Conservation (phyloP, 2,113 vertebrate species). For the Salvelinus namaycush region DNA sequence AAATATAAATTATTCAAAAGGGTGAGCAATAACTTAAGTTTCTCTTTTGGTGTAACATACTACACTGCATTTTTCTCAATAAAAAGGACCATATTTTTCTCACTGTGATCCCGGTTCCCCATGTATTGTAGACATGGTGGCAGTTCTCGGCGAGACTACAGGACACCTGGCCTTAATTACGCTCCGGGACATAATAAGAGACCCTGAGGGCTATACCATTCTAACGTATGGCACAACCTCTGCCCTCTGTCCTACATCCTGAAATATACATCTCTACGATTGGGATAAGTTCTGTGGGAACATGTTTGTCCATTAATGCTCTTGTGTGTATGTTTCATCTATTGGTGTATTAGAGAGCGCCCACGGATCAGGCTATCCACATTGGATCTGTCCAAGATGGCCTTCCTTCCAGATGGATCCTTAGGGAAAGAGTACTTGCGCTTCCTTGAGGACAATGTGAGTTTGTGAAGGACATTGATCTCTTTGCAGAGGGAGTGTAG, state of each 20-base stretch:
- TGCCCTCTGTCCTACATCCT: not conserved
- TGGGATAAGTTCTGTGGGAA: not conserved
- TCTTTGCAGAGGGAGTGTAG: not conserved
- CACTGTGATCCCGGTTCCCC: not conserved
- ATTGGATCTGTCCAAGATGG: conserved; percentile 78
- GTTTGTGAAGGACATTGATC: conserved; percentile 34
- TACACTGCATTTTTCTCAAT: not conserved
- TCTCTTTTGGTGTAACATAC: no score
- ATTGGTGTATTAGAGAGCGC: conserved; percentile 77
- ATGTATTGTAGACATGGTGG: conserved; percentile 88
- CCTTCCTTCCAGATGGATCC: conserved; percentile 78
- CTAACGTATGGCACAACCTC: conserved; percentile 76
- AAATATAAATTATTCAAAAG: no score
- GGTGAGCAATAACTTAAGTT: no score
- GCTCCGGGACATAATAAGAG: conserved; percentile 85
- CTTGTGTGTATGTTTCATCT: not conserved
- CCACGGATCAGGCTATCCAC: conserved; percentile 89
- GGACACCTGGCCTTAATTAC: conserved; percentile 77
- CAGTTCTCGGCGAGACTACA: conserved; percentile 93
- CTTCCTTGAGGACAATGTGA: conserved; percentile 90
- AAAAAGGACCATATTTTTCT: not conserved
- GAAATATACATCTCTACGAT: no score
- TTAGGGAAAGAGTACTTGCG: conserved; percentile 87
- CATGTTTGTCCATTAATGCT: no score
- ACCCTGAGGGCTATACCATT: conserved; percentile 85